phyloP scores from a whole-genome alignment of 2,113 vertebrate genomes.

The Grus americana region DNA sequence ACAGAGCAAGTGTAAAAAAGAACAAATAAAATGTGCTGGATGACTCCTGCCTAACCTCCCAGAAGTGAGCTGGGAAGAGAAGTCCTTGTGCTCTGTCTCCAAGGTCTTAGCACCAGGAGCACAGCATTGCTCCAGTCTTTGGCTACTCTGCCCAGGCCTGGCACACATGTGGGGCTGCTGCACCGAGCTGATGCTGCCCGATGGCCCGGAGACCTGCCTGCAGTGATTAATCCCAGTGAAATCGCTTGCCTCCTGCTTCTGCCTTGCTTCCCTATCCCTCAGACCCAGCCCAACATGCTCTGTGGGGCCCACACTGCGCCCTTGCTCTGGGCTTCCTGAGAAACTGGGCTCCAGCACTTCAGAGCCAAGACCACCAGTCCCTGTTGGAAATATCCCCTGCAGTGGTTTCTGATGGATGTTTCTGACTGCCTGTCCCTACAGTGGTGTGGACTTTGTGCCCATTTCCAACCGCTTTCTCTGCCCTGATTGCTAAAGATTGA shows the following conservation, averaged over 20 bases:
- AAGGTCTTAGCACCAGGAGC: fast-evolving
- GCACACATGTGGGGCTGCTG: fast-evolving
- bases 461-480: background rate
- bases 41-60: background rate
- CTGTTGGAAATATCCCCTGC: background rate
- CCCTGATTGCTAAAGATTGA: background rate
- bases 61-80: background rate
- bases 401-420: background rate
- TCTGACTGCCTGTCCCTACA: background rate
- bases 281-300: background rate
- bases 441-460: fast-evolving
- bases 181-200: fast-evolving
- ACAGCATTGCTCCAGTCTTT: background rate
- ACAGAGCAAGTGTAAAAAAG: background rate
- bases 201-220: background rate
- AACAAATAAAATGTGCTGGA: background rate
- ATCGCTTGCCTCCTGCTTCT: background rate
- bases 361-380: background rate
- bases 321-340: background rate
- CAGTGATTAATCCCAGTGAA: background rate
- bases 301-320: background rate
- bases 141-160: background rate
- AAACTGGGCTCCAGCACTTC: background rate
- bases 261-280: background rate
- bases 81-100: background rate